phyloP scores from a whole-genome alignment of 1,140 invertebrate species.

The Paralvinella palmiformis region DNA sequence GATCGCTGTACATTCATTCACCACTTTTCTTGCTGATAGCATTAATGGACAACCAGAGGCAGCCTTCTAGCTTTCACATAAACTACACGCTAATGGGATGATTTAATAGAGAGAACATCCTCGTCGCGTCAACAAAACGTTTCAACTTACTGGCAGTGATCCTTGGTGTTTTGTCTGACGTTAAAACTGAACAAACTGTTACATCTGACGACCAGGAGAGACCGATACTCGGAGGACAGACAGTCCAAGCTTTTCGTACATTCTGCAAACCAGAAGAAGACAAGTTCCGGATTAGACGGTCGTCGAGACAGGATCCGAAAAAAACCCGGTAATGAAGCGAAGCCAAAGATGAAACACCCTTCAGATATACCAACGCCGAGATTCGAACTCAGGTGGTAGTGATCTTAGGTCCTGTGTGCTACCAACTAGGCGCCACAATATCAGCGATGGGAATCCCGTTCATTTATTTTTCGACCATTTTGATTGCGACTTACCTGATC shows the following conservation, averaged over 20 bases:
- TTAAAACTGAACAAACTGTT: neutral
- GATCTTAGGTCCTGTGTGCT: no score
- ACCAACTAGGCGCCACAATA: no score
- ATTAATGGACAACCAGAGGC: neutral
- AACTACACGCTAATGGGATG: neutral
- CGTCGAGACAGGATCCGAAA: no score
- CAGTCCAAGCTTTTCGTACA: neutral
- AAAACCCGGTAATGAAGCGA: no score
- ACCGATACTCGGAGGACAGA: neutral
- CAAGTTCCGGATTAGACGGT: no score
- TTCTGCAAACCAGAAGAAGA: no score
- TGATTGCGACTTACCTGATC: no score
- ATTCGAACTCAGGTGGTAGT: no score
- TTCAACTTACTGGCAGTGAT: neutral
- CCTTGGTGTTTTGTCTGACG: neutral
- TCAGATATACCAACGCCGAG: no score
- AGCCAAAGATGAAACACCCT: no score
- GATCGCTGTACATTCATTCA: neutral
- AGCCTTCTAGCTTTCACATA: neutral
- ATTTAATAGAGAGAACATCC: neutral
- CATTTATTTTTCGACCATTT: no score
- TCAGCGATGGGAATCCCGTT: no score
- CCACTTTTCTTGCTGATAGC: neutral
- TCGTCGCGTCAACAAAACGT: neutral
- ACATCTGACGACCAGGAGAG: neutral